Percentiles rank a stretch among this genome's conserved stretches.
Conservation (phyloP, 2,888 invertebrate species). For the Apotomis turbidana region DNA sequence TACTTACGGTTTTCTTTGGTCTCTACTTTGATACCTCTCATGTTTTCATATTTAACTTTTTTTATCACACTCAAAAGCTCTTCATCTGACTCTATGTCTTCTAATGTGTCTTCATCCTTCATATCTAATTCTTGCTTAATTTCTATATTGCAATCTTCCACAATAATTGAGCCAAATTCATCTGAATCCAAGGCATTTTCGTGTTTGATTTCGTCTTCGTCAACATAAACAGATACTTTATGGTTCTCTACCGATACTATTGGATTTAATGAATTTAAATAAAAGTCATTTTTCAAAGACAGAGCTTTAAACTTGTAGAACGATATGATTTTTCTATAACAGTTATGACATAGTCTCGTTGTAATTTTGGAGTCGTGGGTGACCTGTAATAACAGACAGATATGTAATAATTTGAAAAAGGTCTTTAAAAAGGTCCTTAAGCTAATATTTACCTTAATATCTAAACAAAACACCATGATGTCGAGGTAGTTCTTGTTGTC, state of each 20-base stretch:
- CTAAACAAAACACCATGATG: conserved; percentile 65
- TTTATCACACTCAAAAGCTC: conserved; percentile 67
- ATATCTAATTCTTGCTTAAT: conserved; percentile 48
- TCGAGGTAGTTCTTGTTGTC: conserved; percentile 52
- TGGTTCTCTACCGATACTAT: conserved; percentile 42
- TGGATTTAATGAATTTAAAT: conserved; percentile 51
- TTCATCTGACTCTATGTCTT: conserved; percentile 61
- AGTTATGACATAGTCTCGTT: conserved; percentile 66
- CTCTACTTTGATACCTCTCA: conserved; percentile 47
- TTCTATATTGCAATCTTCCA: conserved; percentile 46
- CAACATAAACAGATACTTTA: conserved; percentile 48
- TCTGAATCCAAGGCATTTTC: conserved; percentile 38
- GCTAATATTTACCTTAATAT: conserved; percentile 60
- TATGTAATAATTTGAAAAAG: conserved; percentile 10
- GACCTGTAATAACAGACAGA: conserved; percentile 55
- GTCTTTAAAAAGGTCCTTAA: background rate
- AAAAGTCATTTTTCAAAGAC: conserved; percentile 63
- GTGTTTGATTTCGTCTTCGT: conserved; percentile 41
- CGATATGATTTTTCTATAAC: conserved; percentile 60
- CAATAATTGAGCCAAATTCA: conserved; percentile 40
- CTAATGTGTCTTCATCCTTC: conserved; percentile 40
- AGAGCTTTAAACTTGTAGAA: conserved; percentile 67
- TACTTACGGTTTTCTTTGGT: conserved; percentile 59
- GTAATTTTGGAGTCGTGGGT: conserved; percentile 53
- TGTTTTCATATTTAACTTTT: conserved; percentile 57